Conservation (phyloP, 2,888 invertebrate species). For the Sarcophaga variegata region DNA sequence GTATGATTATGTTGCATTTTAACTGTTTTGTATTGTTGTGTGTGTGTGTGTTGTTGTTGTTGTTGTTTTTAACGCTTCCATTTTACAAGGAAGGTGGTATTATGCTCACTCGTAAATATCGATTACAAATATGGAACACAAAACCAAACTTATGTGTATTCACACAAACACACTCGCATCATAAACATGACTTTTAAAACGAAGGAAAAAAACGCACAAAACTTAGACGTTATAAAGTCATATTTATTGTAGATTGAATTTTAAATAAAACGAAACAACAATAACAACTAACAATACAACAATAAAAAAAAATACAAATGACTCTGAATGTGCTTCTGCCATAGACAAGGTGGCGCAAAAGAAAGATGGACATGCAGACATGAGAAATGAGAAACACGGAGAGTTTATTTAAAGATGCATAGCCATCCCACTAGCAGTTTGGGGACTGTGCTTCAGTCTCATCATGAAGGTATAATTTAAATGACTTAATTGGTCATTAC, state of each 20-base stretch:
- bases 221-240: background rate
- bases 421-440: too few species aligned
- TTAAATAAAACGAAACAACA: too few species aligned
- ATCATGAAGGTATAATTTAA: too few species aligned
- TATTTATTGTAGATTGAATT: background rate
- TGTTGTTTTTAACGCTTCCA: background rate
- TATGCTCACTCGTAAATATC: constrained; percentile 39
- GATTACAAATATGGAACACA: constrained; percentile 59
- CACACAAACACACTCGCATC: background rate
- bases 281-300: too few species aligned
- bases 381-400: too few species aligned
- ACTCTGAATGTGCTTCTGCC: background rate
- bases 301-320: too few species aligned
- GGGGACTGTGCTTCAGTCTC: too few species aligned
- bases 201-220: background rate
- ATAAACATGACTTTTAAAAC: constrained; percentile 13
- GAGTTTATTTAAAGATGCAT: too few species aligned
- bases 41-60: background rate
- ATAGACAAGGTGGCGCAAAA: background rate
- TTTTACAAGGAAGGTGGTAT: background rate
- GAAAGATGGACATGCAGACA: too few species aligned
- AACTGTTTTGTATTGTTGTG: too few species aligned
- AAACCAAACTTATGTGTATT: background rate
- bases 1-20: too few species aligned
- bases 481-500: too few species aligned